Evolutionary conservation across 2,113 vertebrate genomes (phyloP), one percentile per base, ranked within the genome.

Genomic region (Climacteris rufus): DNA sequence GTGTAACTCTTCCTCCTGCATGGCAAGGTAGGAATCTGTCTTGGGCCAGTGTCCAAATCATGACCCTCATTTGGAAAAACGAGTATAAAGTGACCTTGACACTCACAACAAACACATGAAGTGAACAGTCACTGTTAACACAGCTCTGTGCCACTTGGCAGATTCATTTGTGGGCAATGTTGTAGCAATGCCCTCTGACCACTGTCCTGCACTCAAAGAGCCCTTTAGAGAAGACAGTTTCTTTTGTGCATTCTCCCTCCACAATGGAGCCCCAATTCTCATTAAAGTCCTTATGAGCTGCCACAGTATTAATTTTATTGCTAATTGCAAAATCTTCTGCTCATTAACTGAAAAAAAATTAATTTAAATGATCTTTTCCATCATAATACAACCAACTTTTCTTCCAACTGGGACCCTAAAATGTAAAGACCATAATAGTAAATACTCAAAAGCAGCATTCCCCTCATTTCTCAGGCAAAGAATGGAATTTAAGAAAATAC

Each of bases 21-120:
- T 15, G 0, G 0, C 66, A 69, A 52, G 1, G 25, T 28, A 49
- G 42, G 54, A 72, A 65, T 44, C 50, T 49, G 23, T 24, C 42
- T 35, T 20, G 35, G 64, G 64, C 54, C 68, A 57, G 21, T 9
- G 8, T 28, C 20, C 54, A 92, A 74, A 54, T 42, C n/a, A 49
- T 1, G 5, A 44, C 24, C 14, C 17, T 45, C 15, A 31, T 25
- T 91, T 86, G 65, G 66, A 61, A 52, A 71, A 84, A 59, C 40
- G 75, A 49, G 13, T 3, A 39, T 15, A 30, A 52, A 31, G 57
- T 52, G 81, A 59, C 61, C 75, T 50, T 77, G 56, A 33, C 35
- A 31, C 1, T 15, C 11, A 44, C 2, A 37, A 52, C 35, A 50
- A 72, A 87, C 15, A 7, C 19, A 74, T 18, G 35, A 76, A 15